Evolutionary conservation across 2,888 invertebrate genomes (phyloP), one percentile per base, ranked within the genome.

Genomic region (Emmelina monodactyla): DNA sequence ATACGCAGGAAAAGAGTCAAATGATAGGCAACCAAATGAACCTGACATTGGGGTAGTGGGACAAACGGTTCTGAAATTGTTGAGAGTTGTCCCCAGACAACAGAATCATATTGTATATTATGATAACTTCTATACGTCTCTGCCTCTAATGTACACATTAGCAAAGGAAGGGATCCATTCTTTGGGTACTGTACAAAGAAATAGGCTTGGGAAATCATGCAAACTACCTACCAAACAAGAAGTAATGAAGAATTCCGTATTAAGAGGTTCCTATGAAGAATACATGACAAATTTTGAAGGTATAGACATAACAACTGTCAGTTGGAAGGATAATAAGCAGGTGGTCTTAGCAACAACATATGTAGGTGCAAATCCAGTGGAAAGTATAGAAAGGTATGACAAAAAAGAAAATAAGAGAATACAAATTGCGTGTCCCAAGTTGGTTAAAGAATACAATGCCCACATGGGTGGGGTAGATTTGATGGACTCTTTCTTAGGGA

Each of bases 141-240:
- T 34, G 13, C 34, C 34, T 14, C 28, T 37, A 31, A 16, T 34
- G 25, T 28, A 31, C 19, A n/a, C 10, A n/a, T 22, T 37, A 3
- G 28, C 31, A 9, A 37, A 33, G 6, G 10, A 28, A 28, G 28
- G 28, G 5, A 28, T 28, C 4, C 11, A n/a, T n/a, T n/a, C n/a
- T n/a, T n/a, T n/a, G n/a, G n/a, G n/a, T n/a, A n/a, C n/a, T n/a
- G n/a, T n/a, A 28, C 14, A 3, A 15, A 28, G 34, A 28, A 2
- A 34, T 28, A 11, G 16, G 12, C 16, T 28, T 19, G 25, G 43
- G 12, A 40, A 45, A 46, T n/a, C 28, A 4, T 33, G 33, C 28
- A 46, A 46, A 42, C 12, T 40, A 14, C 39, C 43, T 1, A 28
- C 31, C 2, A 34, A 37, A 29, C 30, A 43, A 34, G 13, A 33